These are phyloP conservation scores for Lypha dubia DNA, from an alignment of 2,888 invertebrate species.

Conservation along the genomic window DNA sequence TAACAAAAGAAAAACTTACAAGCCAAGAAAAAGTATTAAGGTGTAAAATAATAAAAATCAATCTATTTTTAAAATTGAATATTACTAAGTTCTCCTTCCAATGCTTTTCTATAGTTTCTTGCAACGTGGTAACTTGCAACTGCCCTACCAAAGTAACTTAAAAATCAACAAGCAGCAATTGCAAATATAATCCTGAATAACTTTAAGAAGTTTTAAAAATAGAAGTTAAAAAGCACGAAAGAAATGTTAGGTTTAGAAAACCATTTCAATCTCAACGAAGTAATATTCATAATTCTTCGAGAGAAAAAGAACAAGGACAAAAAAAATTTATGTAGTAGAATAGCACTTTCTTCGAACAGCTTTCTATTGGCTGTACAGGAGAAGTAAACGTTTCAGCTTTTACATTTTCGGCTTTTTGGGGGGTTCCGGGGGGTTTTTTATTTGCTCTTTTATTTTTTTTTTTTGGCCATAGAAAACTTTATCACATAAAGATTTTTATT, in stretches of 20 bases:
- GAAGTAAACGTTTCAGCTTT: slow-evolving; percentile 61
- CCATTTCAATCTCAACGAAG: slow-evolving; percentile 41
- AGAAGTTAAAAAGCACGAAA: slow-evolving; percentile 46
- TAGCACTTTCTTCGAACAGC: slow-evolving; percentile 15
- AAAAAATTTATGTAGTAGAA: background rate
- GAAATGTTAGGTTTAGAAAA: slow-evolving; percentile 52
- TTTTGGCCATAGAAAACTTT: slow-evolving; percentile 59
- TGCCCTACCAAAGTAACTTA: slow-evolving; percentile 13
- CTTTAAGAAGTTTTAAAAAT: slow-evolving; percentile 43
- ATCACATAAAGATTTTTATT: slow-evolving; percentile 61
- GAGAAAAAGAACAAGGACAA: slow-evolving; percentile 10
- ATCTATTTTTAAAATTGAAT: slow-evolving; percentile 37
- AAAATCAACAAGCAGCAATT: slow-evolving; percentile 40
- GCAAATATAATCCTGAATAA: slow-evolving; percentile 44
- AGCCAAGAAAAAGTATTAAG: background rate
- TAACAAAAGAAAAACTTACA: background rate
- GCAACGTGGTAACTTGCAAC: background rate
- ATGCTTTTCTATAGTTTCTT: slow-evolving; percentile 1
- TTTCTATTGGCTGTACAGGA: slow-evolving; percentile 2
- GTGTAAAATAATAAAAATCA: slow-evolving; percentile 5
- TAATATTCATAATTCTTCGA: background rate
- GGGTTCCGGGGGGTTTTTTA: slow-evolving; percentile 18
- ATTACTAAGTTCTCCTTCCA: slow-evolving; percentile 44
- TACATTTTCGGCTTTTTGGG: slow-evolving; percentile 55
- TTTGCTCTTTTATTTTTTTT: slow-evolving; percentile 30